Evolutionary conservation across 2,888 invertebrate species (phyloP), one percentile per base, ranked within the genome.

Genomic region (Drosophila sordidula): DNA sequence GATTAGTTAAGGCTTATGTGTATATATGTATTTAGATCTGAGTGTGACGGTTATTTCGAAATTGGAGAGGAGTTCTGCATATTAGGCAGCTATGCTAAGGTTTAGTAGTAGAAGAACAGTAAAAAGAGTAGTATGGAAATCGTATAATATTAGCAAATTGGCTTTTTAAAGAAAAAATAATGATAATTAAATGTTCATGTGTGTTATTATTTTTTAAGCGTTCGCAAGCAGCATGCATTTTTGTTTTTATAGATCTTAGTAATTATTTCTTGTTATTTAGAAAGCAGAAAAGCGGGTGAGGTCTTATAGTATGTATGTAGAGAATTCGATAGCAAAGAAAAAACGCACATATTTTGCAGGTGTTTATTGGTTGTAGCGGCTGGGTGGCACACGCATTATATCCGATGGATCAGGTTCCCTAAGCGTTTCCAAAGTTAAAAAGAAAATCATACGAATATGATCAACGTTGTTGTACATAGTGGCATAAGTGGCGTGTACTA

Each of bases 191-290:
- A 36, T 16, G 34, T 34, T 34, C 12, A 34, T 34, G 44, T n/a
- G 11, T 44, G 34, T 34, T 47, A 18, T 32, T 46, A 49, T 29
- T 42, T 44, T 47, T 25, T 26, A 75, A 67, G 73, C 83, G 70
- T 66, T 73, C 58, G 34, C 82, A 82, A 83, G 82, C 82, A 88
- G 78, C 82, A 82, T 82, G 82, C 82, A 67, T 36, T 51, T 47
- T 25, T 6, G 3, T 16, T 32, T 32, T 39, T 47, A 47, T 14
- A 41, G 14, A 26, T n/a, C 34, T 41, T n/a, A 50, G 18, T 16
- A 42, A 12, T 54, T 44, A 44, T 58, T 44, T 42, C 4, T 46
- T 25, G 36, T 26, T 49, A 26, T 46, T 47, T 18, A 25, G 41
- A 45, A 62, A 58, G 76, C 72, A 67, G 58, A 50, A 65, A 73